Evolutionary conservation across 2,888 invertebrate species (phyloP), one percentile per base, ranked within the genome.

Genomic region (Ophioninae sp.): DNA sequence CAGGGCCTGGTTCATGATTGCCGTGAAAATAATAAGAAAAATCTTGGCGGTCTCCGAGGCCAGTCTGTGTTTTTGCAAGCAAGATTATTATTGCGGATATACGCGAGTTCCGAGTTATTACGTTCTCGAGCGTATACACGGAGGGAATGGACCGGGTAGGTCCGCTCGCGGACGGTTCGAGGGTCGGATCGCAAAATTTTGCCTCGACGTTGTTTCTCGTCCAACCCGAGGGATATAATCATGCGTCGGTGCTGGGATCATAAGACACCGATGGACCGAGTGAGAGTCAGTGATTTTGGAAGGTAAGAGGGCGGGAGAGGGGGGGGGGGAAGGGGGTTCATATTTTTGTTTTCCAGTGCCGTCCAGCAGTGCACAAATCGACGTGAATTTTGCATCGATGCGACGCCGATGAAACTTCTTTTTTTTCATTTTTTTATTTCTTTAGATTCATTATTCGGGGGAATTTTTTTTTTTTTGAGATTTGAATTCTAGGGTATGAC

Each of bases 121-220:
- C 37, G 61, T 51, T 69, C 68, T 30, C 30, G 30, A 30, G 30
- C 3, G 3, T 30, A 30, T 30, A 30, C 2, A 30, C 30, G 61
- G 44, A 51, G 10, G 10, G 51, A 51, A 13, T 1, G 6, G 9
- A 17, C 41, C 22, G 58, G 20, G 59, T 41, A 30, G 68, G 41
- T 58, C 37, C 51, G 69, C 69, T 78, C 37, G 73, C 10, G 30
- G 67, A 63, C 41, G 81, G 68, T 75, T 69, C 71, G 82, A 74
- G 79, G 65, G 75, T 74, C 79, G 59, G 59, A 64, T 76, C 73
- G 61, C 61, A 74, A 77, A 76, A 77, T 63, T 63, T 83, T 69
- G 61, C 61, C 30, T 64, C 73, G 68, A 77, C 80, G 77, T 83
- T 74, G 80, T 79, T 80, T 80, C 77, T 23, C 69, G 80, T 77